Evolutionary conservation across 2,888 invertebrate species (phyloP), one percentile per base, ranked within the genome.

Genomic region (Leptinotarsa rubiginosa): DNA sequence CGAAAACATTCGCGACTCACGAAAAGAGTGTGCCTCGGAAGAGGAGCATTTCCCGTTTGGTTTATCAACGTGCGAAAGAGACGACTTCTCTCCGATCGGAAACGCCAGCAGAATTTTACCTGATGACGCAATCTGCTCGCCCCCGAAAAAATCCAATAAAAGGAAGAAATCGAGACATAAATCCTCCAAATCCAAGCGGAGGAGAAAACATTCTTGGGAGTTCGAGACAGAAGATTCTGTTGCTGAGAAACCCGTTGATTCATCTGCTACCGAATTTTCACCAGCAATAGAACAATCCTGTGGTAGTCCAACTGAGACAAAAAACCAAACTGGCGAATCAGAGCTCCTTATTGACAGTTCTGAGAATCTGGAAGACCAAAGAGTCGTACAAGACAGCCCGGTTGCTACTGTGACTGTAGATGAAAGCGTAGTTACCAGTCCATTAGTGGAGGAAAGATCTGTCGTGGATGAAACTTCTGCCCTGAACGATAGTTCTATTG

Each of bases 61-160:
- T 18, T 20, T 69, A 25, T 59, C 69, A 22, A 31, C 54, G n/a
- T 52, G 47, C 18, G 69, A 67, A 50, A 74, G n/a, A 3, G 74
- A 75, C 10, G 77, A 72, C 20, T 69, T 68, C 20, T 71, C 70
- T 31, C 64, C 76, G 16, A 70, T 77, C 4, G 74, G 66, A 20
- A 70, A 72, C 20, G 70, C 75, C 13, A 71, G 69, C 62, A 49
- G 70, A 16, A 64, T 47, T n/a, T 16, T 75, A 15, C 77, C 79
- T 13, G 76, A 77, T 18, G 75, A 76, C 18, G 72, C 74, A 0
- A 72, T 79, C 65, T 70, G 71, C 22, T 65, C 65, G 16, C 77
- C 78, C 0, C 72, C 73, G 2, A 76, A 75, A 18, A 77, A 77
- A 65, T 65, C 49, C 54, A 76, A 72, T 70, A 78, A 79, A 70